These are phyloP conservation scores for Nymphalis io DNA, from an alignment of 1,140 invertebrate species.

Conservation along the genomic window DNA sequence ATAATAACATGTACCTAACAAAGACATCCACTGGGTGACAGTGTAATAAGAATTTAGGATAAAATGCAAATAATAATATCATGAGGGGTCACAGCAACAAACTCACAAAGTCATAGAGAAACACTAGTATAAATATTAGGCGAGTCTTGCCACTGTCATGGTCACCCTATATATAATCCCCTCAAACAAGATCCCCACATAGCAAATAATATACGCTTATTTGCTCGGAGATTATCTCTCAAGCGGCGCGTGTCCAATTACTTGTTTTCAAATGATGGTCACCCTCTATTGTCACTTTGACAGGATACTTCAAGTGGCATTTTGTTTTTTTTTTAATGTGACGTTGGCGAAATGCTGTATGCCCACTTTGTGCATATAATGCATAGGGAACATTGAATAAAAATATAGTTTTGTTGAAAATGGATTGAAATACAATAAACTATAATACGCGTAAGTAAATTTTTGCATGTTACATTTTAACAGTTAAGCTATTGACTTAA, in stretches of 20 bases:
- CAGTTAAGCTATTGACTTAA: too few relatives aligned
- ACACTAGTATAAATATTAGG: too few relatives aligned
- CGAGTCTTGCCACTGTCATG: not conserved
- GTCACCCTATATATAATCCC: slow-evolving; percentile 33
- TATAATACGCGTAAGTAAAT: too few relatives aligned
- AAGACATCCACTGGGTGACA: too few relatives aligned
- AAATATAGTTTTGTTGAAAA: too few relatives aligned
- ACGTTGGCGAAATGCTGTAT: not conserved
- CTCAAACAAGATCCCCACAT: slow-evolving; percentile 37
- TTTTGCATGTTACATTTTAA: too few relatives aligned
- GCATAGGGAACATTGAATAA: not conserved
- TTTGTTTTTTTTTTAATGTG: not conserved
- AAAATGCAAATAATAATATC: too few relatives aligned
- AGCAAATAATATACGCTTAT: slow-evolving; percentile 40
- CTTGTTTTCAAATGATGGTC: slow-evolving; percentile 27
- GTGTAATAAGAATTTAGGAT: too few relatives aligned
- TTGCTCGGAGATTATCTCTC: slow-evolving; percentile 50
- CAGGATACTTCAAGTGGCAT: slow-evolving; percentile 9
- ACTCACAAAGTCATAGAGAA: too few relatives aligned
- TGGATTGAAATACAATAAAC: too few relatives aligned
- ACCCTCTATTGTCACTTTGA: slow-evolving; percentile 26
- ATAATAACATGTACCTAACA: too few relatives aligned
- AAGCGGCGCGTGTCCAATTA: slow-evolving; percentile 50
- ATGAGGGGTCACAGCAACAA: too few relatives aligned
- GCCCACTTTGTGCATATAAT: not conserved